Percentiles rank a stretch among this genome's conserved stretches.
Conservation (phyloP, 2,888 invertebrate species). For the Cenopis cana region DNA sequence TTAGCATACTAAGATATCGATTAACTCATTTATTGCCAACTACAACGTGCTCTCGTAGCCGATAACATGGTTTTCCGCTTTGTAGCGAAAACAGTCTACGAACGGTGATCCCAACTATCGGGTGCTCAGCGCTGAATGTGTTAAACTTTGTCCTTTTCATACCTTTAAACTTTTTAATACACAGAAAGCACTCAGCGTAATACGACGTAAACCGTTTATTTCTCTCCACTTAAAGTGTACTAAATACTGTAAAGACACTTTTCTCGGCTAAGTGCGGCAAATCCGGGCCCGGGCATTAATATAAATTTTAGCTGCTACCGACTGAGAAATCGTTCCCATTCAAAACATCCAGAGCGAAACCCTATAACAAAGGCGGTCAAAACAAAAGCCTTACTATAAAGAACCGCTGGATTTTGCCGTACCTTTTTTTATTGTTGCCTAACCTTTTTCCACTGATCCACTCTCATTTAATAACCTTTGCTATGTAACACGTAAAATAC, state of each 20-base stretch:
- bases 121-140: too few species aligned
- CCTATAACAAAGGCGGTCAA: constrained; percentile 54
- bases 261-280: constrained; percentile 31
- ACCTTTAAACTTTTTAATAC: too few species aligned
- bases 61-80: too few species aligned
- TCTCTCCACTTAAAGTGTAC: constrained; percentile 46
- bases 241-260: constrained; percentile 31
- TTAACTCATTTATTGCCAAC: too few species aligned
- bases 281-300: constrained; percentile 45
- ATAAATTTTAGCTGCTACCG: constrained; percentile 60
- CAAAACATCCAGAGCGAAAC: constrained; percentile 61
- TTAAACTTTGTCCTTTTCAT: too few species aligned
- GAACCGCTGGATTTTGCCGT: constrained; percentile 64
- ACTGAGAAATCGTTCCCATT: constrained; percentile 73
- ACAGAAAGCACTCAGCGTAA: too few species aligned
- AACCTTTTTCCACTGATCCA: constrained; percentile 75
- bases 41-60: too few species aligned
- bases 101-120: too few species aligned
- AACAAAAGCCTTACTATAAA: constrained; percentile 72
- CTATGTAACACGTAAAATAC: constrained; percentile 59
- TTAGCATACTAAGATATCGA: too few species aligned
- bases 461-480: constrained; percentile 71
- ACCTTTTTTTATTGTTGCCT: constrained; percentile 72
- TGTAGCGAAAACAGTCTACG: too few species aligned
- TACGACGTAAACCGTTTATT: constrained; percentile 18